Evolutionary conservation across 2,797 vertebrate species (phyloP), one percentile per base, ranked within the genome.

Genomic region (Phataginus tricuspis): DNA sequence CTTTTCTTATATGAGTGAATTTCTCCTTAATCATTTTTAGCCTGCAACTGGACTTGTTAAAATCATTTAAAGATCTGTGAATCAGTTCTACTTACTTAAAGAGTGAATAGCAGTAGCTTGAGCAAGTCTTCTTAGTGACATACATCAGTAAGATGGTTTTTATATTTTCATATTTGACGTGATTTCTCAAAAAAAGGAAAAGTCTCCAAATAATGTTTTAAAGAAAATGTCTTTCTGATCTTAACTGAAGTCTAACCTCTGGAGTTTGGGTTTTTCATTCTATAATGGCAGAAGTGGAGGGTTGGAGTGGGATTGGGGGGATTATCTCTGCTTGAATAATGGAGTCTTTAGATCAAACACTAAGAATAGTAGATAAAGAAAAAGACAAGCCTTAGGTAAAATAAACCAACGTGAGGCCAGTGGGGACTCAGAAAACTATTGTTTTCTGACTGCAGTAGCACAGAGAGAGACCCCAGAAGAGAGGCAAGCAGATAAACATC

Each of bases 11-110:
- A 63, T 82, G 88, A 93, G 25, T 80, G 10, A 61, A 77, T 66
- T 92, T 96, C 64, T 87, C 31, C 4, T 86, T 68, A 83, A 63
- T 87, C 27, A 84, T 89, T 92, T 97, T 92, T 90, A 94, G 49
- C 55, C 23, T 95, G 1, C 19, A 80, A 11, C 8, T 59, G 15
- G 2, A 90, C 8, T 83, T 88, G 53, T 8, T 51, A 88, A 94
- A 87, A 74, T 90, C 31, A 77, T 59, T 77, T 91, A n/a, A 86
- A 93, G n/a, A 87, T 78, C 59, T 85, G 11, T 83, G 53, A 63
- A 66, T 96, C 14, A 59, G 59, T 85, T 53, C 6, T 80, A n/a
- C 29, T 87, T 37, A 53, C 69, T 64, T 49, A 93, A 96, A 89
- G 9, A n/a, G 7, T 45, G 25, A 34, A 45, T 29, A 49, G 5